Evolutionary conservation across 1,140 invertebrate genomes (phyloP).

Genomic region (Panagrolaimus sp.): DNA sequence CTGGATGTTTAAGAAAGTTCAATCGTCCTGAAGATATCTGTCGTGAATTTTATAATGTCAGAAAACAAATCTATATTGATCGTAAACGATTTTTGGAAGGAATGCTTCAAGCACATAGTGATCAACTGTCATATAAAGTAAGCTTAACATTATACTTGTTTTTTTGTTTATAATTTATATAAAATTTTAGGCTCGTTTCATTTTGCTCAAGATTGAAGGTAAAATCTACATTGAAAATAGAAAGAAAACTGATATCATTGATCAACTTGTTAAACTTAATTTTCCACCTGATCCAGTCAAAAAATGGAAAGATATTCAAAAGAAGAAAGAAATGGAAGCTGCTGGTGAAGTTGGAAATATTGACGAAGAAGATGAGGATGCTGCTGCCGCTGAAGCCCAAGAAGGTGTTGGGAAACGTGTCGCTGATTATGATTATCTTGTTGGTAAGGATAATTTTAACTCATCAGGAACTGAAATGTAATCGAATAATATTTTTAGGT

Average conservation of each 20-base stretch:
- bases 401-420: conserved; percentile 32
- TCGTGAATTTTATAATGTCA: conserved; percentile 75
- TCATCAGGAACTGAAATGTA: neutral
- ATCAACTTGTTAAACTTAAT: conserved; percentile 76
- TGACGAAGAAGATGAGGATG: conserved; percentile 50
- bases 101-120: conserved; percentile 79
- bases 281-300: conserved; percentile 90
- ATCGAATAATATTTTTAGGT: neutral
- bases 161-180: no score
- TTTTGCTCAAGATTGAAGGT: conserved; percentile 92
- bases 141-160: neutral
- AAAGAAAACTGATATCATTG: conserved; percentile 77
- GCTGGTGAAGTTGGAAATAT: conserved; percentile 50
- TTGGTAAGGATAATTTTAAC: conserved; percentile 74
- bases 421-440: conserved; percentile 75
- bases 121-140: conserved; percentile 75
- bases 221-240: conserved; percentile 90
- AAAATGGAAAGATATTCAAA: conserved; percentile 75
- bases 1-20: conserved; percentile 75
- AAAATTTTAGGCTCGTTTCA: conserved; percentile 75
- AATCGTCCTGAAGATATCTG: conserved; percentile 76
- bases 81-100: conserved; percentile 86
- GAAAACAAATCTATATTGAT: conserved; percentile 76
- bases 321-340: conserved; percentile 55
- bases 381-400: conserved; percentile 52